phyloP scores from a whole-genome alignment of 2,888 invertebrate genomes.

The Agrochola lota region DNA sequence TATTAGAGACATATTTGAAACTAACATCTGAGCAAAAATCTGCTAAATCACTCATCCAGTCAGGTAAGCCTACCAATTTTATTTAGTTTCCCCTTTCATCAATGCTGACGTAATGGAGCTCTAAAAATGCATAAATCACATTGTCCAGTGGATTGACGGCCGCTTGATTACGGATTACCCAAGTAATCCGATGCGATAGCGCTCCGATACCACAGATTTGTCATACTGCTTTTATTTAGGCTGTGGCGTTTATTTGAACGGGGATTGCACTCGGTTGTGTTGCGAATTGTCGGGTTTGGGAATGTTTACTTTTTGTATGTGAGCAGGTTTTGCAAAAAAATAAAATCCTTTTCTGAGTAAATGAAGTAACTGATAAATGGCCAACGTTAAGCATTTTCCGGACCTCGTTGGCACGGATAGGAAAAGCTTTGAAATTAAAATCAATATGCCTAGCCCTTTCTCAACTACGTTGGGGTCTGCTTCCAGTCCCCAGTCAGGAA shows the following conservation, averaged over 20 bases:
- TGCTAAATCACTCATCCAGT: constrained; percentile 12
- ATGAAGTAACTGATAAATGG: neutral
- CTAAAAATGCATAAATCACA: constrained; percentile 63
- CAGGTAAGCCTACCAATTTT: constrained; percentile 17
- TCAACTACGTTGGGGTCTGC: neutral
- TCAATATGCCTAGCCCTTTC: neutral
- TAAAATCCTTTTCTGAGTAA: neutral
- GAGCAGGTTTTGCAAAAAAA: neutral
- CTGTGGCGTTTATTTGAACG: constrained; percentile 32
- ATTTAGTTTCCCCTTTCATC: constrained; percentile 54
- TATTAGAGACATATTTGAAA: neutral
- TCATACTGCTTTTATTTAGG: constrained; percentile 47
- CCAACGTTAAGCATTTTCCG: neutral
- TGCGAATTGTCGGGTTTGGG: neutral
- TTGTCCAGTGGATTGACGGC: constrained; percentile 55
- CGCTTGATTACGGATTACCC: constrained; percentile 60
- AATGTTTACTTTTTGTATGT: neutral
- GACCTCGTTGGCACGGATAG: too few species aligned
- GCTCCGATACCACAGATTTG: constrained; percentile 33
- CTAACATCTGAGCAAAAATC: neutral
- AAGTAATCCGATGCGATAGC: constrained; percentile 38
- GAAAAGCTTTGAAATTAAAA: neutral
- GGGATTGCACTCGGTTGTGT: neutral
- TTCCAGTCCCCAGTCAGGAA: neutral
- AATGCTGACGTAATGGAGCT: constrained; percentile 47